Conservation (phyloP, 2,888 invertebrate genomes). For the Agonopterix heracliana region DNA sequence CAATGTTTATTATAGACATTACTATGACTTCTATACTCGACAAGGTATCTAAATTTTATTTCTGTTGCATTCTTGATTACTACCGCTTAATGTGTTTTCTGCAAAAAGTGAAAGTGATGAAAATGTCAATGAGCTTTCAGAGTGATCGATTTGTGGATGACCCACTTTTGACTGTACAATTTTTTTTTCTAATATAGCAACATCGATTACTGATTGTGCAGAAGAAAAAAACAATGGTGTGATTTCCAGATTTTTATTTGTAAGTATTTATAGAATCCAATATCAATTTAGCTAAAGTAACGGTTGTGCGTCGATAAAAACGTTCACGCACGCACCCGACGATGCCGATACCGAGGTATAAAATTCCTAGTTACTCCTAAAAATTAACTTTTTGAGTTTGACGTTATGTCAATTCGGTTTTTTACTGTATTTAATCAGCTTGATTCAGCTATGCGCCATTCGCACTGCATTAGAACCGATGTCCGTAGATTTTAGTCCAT, state of each 20-base stretch:
- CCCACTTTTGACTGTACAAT: constrained; percentile 43
- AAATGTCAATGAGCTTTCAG: constrained; percentile 10
- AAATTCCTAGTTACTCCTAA: constrained; percentile 30
- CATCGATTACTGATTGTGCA: constrained; percentile 68
- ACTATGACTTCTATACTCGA: too few species aligned
- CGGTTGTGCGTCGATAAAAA: constrained; percentile 45
- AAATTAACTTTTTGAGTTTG: constrained; percentile 47
- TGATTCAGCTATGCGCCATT: constrained; percentile 72
- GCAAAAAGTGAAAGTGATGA: constrained; percentile 28
- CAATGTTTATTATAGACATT: too few species aligned
- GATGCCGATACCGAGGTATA: constrained; percentile 50
- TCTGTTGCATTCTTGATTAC: too few species aligned
- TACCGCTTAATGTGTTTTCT: too few species aligned
- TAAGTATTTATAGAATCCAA: constrained; percentile 74
- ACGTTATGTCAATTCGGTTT: constrained; percentile 69
- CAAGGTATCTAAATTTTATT: neutral
- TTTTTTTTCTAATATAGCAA: constrained; percentile 51
- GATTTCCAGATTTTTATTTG: constrained; percentile 76
- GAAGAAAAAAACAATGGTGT: constrained; percentile 76
- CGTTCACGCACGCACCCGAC: constrained; percentile 33
- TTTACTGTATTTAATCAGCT: constrained; percentile 70
- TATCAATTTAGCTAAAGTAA: constrained; percentile 59
- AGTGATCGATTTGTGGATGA: constrained; percentile 21
- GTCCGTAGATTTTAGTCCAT: constrained; percentile 53
- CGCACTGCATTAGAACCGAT: constrained; percentile 59